Evolutionary conservation across 2,888 invertebrate species (phyloP).

Genomic region (Ormyrus labotus): DNA sequence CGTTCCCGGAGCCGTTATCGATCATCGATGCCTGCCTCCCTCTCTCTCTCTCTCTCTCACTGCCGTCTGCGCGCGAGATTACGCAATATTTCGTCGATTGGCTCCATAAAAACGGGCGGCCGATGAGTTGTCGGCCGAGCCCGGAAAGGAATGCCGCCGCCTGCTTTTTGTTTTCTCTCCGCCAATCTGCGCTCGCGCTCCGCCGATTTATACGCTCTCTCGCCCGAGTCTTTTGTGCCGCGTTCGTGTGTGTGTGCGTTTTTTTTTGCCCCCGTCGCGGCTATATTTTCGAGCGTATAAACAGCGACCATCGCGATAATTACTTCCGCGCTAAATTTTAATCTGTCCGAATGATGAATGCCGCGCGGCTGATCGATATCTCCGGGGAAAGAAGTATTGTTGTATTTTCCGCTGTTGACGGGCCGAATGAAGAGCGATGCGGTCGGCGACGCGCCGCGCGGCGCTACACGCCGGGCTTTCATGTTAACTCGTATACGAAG

Average conservation of each 20-base stretch:
- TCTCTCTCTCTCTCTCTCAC: neutral
- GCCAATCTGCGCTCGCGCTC: neutral
- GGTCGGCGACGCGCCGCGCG: too few species aligned
- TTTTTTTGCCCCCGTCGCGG: neutral
- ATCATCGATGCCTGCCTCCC: constrained; percentile 19
- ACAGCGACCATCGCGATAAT: constrained; percentile 11
- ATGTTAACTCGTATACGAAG: constrained; percentile 21
- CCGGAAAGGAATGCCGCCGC: neutral
- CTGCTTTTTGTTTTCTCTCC: neutral
- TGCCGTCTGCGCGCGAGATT: constrained; percentile 4
- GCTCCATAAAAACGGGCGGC: constrained; percentile 20
- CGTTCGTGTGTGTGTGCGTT: too few species aligned
- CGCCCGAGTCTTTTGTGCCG: neutral
- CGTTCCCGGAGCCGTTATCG: constrained; percentile 19
- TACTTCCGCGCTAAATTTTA: constrained; percentile 32
- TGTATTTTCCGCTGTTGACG: constrained; percentile 21
- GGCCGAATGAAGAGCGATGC: neutral
- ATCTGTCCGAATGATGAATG: constrained; percentile 16
- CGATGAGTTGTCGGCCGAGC: constrained; percentile 11
- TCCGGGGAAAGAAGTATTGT: constrained; percentile 17
- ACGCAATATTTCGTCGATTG: constrained; percentile 33
- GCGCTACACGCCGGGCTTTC: constrained; percentile 16
- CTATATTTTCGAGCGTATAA: neutral
- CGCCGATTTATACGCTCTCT: neutral
- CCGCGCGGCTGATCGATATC: constrained; percentile 9